Evolutionary conservation across 2,888 invertebrate species (phyloP).

Genomic region (Drosophila flavopinicola): DNA sequence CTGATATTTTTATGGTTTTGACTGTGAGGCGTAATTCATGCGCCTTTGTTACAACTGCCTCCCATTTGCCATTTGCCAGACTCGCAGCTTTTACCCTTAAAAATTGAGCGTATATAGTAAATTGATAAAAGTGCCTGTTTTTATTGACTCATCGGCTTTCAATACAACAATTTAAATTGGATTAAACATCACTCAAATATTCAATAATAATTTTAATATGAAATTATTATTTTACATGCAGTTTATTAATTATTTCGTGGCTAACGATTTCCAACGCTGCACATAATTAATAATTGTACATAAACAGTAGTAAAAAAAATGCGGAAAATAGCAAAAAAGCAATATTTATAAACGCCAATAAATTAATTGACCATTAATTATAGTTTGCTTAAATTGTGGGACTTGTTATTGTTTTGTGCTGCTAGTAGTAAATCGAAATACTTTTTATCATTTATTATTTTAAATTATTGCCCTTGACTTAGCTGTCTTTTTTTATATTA

Average conservation of each 20-base stretch:
- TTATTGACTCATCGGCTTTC: slow-evolving; percentile 29
- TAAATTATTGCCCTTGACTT: too few relatives aligned
- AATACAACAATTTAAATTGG: slow-evolving; percentile 2
- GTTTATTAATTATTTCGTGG: slow-evolving; percentile 22
- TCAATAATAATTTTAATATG: slow-evolving; percentile 35
- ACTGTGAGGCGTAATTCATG: slow-evolving; percentile 72
- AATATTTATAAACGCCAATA: slow-evolving; percentile 16
- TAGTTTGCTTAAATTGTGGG: slow-evolving; percentile 42
- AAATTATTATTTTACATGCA: slow-evolving; percentile 26
- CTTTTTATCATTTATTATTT: slow-evolving; percentile 2
- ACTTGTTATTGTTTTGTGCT: neutral
- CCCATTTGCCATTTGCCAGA: slow-evolving; percentile 36
- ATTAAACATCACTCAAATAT: slow-evolving; percentile 34
- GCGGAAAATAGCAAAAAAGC: too few relatives aligned
- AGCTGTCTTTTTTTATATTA: too few relatives aligned
- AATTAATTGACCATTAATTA: slow-evolving; percentile 68
- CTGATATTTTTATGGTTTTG: slow-evolving; percentile 60
- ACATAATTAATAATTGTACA: slow-evolving; percentile 27
- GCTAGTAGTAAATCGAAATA: neutral
- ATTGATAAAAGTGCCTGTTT: slow-evolving; percentile 42
- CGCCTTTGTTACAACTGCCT: slow-evolving; percentile 60
- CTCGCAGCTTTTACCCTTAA: neutral
- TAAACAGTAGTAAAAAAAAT: slow-evolving; percentile 1
- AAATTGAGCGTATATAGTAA: slow-evolving; percentile 25
- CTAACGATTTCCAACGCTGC: slow-evolving; percentile 14